Conservation (phyloP, 1,140 invertebrate genomes). For the Neoseiulus cucumeris region DNA sequence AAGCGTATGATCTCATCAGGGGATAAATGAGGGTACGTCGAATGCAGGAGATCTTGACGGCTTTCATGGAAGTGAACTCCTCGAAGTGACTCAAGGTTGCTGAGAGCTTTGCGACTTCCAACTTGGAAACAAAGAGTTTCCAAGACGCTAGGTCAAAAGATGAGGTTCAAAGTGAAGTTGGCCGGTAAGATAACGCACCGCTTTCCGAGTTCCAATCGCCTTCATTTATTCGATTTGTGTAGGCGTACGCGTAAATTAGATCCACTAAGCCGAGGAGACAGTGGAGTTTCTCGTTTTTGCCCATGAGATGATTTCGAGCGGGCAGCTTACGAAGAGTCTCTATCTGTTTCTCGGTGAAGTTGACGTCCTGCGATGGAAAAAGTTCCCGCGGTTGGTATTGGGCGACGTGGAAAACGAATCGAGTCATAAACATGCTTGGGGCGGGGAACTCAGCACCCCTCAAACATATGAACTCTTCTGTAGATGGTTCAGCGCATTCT, state of each 20-base stretch:
- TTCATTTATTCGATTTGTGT: not conserved
- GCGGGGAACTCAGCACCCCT: too few relatives aligned
- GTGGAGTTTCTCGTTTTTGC: not conserved
- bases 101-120: not conserved
- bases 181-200: not conserved
- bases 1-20: not conserved
- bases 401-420: too few relatives aligned
- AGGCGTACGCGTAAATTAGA: not conserved
- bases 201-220: not conserved
- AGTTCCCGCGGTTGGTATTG: too few relatives aligned
- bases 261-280: not conserved
- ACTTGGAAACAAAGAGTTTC: too few relatives aligned
- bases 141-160: too few relatives aligned
- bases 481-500: too few relatives aligned
- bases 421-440: too few relatives aligned
- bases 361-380: not conserved
- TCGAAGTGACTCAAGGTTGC: not conserved
- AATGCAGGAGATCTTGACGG: not conserved
- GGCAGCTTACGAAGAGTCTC: not conserved
- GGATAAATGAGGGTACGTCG: not conserved
- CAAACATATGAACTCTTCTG: too few relatives aligned
- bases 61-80: not conserved
- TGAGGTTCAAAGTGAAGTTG: not conserved
- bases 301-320: not conserved
- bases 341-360: not conserved